Base-by-base conservation (phyloP, 1,140 invertebrate genomes). In the Drosophila sp. region DNA sequence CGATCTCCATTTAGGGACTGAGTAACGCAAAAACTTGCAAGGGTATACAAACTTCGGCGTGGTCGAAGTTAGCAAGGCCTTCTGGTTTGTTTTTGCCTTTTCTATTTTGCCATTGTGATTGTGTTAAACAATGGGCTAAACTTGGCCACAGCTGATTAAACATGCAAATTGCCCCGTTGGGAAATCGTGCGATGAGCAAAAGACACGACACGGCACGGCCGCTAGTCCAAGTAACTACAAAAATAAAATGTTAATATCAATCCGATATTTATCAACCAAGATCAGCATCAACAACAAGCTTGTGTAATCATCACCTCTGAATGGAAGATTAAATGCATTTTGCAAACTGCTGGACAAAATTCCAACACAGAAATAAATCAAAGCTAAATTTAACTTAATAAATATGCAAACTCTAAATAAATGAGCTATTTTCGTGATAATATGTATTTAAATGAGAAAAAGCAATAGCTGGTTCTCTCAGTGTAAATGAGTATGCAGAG, bases 101-200 rank as follows among this genome's bases (percentile, higher is more conserved):
- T 61, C 55, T 33, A 64, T 50, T 72, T 47, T 67, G 63, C 61
- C 41, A 71, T 79, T 82, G 68, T 72, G 68, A 69, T 79, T 82
- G 68, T 72, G 68, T 55, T 58, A 58, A 80, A 87, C 83, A 89
- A 87, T 89, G 80, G 72, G 44, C 66, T 80, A 76, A 80, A 80
- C 78, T 76, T 64, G 75, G 68, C 72, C 70, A 78, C 83, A 83
- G 80, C 69, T 87, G 84, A 84, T 87, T 87, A 87, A 89, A 87
- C 84, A 89, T 89, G 80, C 84, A 79, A 79, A 79, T 79, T 79
- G 76, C 58, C 10, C 32, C 64, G 64, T 79, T 79, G 74, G 75
- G 79, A 89, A 89, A 89, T 89, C 84, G 84, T 84, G 83, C 35
- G 76, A 79, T 50, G 72, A 80, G 70, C 65, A 63, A 64, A 25